Evolutionary conservation across 2,113 vertebrate species (phyloP), one percentile per base, ranked within the genome.

Genomic region (Pogona vitticeps): DNA sequence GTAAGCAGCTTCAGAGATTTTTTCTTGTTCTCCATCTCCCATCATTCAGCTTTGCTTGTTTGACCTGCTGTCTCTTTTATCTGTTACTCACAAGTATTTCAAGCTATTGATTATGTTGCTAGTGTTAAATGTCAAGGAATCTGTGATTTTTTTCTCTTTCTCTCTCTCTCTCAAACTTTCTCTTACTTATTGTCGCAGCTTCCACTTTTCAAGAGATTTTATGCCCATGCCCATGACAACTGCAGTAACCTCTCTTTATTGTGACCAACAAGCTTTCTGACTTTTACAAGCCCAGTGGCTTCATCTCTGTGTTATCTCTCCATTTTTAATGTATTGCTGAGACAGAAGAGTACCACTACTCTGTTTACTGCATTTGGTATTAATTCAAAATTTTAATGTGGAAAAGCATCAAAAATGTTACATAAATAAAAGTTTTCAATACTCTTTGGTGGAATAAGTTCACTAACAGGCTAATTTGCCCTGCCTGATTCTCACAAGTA

Each of bases 1-100:
- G 58, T 76, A 70, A 92, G 89, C 89, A 15, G 68, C 77, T 89
- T 36, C 31, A 20, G 84, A 89, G 83, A 92, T 84, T 9, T 0
- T 0, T 68, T 86, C 61, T 78, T 73, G 88, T 61, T 52, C 79
- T 38, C 61, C 8, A 1, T 38, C 63, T 26, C 12, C 78, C 40
- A 18, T 84, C 31, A 42, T 72, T 61, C 31, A 63, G 28, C 18
- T 15, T 72, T 71, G 8, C 31, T 58, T 63, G 52, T 23, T 33
- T 70, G 65, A 78, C 63, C 28, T 7, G 46, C 36, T 12, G 33
- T 33, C 33, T 20, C 20, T 78, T 67, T 79, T 40, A 1, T 72
- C 65, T 83, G 2, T 70, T 28, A 21, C 36, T 56, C n/a, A 14
- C 8, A 73, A 76, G 21, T 38, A 9, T 81, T 81, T 65, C n/a